Conservation (phyloP, 37 sponge, comb jelly and placozoan species). For the Axinella damicornis region DNA sequence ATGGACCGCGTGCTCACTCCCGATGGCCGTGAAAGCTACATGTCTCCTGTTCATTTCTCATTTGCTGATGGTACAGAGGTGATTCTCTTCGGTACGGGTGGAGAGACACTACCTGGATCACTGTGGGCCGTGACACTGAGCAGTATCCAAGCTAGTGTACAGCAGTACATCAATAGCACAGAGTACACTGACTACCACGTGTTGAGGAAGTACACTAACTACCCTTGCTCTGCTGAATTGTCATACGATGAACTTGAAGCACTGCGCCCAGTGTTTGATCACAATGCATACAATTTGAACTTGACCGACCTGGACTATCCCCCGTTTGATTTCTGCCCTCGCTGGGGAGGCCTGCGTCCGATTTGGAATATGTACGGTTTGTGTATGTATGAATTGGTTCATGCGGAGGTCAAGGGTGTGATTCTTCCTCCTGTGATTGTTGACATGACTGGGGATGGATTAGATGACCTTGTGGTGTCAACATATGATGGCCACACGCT, state of each 20-base stretch:
- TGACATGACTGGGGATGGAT: conserved; percentile 68
- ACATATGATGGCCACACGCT: conserved; percentile 53
- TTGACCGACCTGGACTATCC: not conserved
- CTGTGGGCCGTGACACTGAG: conserved; percentile 77
- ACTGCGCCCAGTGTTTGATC: conserved; percentile 2
- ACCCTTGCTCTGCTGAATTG: conserved; percentile 9
- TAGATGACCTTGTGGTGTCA: conserved; percentile 66
- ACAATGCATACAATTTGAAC: not conserved
- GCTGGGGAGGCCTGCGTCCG: conserved; percentile 10
- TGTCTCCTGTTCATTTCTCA: conserved; percentile 63
- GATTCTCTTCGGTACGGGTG: conserved; percentile 86
- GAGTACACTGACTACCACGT: not conserved
- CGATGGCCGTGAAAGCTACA: conserved; percentile 83
- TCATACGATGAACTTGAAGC: not conserved
- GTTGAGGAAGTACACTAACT: not conserved
- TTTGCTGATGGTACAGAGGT: conserved; percentile 19
- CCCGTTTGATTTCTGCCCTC: not conserved
- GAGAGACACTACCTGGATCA: conserved; percentile 80
- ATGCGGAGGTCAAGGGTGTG: conserved; percentile 47
- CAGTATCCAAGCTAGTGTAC: conserved; percentile 46
- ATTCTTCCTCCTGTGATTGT: conserved; percentile 81
- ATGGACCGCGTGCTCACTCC: conserved; percentile 61
- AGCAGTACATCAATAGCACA: conserved; percentile 1
- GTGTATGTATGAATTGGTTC: conserved; percentile 65
- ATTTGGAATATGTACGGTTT: conserved; percentile 52